Evolutionary conservation across 2,113 vertebrate genomes (phyloP).

Genomic region (Hydropotes inermis): DNA sequence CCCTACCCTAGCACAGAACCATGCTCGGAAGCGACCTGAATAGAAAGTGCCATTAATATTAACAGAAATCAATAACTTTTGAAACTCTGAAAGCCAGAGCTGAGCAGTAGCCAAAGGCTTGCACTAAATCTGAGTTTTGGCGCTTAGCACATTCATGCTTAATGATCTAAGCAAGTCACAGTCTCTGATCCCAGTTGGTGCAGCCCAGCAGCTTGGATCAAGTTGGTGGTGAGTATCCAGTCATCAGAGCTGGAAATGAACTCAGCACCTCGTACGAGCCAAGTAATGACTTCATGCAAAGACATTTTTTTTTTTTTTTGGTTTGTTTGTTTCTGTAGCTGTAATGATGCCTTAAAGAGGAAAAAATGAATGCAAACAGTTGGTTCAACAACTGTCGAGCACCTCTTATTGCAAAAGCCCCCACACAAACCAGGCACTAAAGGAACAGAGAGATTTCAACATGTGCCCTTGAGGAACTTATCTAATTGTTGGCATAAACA

Average conservation of each 20-base stretch:
- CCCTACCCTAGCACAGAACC: neutral
- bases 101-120: neutral
- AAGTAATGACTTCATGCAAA: constrained; percentile 47
- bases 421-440: neutral
- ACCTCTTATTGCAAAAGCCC: neutral
- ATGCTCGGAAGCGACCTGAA: neutral
- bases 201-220: neutral
- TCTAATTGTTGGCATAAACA: neutral
- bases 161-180: neutral
- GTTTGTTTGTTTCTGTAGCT: constrained; percentile 40
- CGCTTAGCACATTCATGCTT: neutral
- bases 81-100: neutral
- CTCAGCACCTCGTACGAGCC: neutral
- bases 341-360: neutral
- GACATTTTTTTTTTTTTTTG: neutral
- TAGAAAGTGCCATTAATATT: neutral
- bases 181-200: neutral
- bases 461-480: neutral
- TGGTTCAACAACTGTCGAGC: neutral
- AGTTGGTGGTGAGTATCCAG: neutral
- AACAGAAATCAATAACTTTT: neutral
- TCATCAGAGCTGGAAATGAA: constrained; percentile 23
- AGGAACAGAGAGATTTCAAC: neutral
- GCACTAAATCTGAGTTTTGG: neutral
- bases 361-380: neutral